Conservation (phyloP, 2,797 vertebrate species). For the Aldrovandia affinis region DNA sequence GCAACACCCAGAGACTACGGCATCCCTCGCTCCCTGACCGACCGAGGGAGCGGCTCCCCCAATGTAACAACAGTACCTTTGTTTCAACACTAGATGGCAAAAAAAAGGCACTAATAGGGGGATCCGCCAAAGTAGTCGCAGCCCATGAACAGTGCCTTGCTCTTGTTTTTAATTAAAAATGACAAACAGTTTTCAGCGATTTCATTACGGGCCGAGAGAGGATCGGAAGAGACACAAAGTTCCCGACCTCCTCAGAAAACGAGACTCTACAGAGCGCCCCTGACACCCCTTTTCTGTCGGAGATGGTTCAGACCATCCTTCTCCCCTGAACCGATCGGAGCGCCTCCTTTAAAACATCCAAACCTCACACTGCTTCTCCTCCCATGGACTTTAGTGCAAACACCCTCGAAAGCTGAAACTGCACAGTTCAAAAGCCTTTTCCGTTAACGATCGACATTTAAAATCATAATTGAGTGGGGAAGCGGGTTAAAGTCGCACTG, state of each 20-base stretch:
- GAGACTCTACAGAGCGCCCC: background rate
- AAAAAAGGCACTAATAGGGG: slow-evolving; percentile 21
- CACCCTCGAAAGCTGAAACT: background rate
- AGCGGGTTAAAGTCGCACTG: background rate
- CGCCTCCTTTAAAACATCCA: background rate
- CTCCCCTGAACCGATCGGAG: background rate
- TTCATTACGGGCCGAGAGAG: slow-evolving; percentile 8
- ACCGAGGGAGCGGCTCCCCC: background rate
- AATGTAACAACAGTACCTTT: slow-evolving; percentile 12
- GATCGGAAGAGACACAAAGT: background rate
- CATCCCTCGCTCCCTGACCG: background rate
- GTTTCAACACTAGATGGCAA: background rate
- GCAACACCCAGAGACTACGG: background rate
- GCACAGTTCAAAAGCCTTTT: background rate
- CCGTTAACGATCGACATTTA: background rate
- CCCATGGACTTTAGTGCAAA: background rate
- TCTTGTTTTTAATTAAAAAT: background rate
- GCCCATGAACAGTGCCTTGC: background rate
- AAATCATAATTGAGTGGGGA: slow-evolving; percentile 4
- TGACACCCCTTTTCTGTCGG: slow-evolving; percentile 38
- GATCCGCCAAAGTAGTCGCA: background rate
- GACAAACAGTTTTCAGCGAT: background rate
- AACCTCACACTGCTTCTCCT: background rate
- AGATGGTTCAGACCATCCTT: slow-evolving; percentile 37
- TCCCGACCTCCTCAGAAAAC: background rate